phyloP scores from a whole-genome alignment of 2,888 invertebrate genomes.

The Tuta absoluta region DNA sequence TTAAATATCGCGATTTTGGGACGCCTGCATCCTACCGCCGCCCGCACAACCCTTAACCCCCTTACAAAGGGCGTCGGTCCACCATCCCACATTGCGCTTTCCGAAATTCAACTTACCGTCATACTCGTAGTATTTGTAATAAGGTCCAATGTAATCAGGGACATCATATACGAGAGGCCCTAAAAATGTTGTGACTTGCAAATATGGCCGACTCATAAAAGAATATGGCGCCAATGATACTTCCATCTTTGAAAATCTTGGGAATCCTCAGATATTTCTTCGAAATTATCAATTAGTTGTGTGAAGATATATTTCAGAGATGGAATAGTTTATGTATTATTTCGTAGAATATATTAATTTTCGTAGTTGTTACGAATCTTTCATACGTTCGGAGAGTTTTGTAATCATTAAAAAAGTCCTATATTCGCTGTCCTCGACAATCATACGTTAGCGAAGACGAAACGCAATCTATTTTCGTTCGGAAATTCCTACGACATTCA shows the following conservation, averaged over 20 bases:
- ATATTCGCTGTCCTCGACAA: not conserved
- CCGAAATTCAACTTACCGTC: constrained; percentile 60
- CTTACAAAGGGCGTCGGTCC: no score
- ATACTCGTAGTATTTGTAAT: constrained; percentile 69
- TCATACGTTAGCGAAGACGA: not conserved
- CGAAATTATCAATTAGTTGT: not conserved
- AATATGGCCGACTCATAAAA: constrained; percentile 51
- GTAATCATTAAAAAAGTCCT: not conserved
- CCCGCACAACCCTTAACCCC: no score
- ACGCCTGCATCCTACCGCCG: no score
- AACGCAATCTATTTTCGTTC: constrained; percentile 26
- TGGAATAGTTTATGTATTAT: not conserved
- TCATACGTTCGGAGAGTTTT: not conserved
- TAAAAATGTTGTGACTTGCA: constrained; percentile 59
- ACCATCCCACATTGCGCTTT: no score
- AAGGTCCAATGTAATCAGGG: constrained; percentile 59
- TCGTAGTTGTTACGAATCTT: not conserved
- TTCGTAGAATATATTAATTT: not conserved
- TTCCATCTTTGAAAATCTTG: constrained; percentile 57
- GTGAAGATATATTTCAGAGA: not conserved
- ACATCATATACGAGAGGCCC: constrained; percentile 58
- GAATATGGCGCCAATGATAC: constrained; percentile 52
- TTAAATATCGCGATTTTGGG: no score
- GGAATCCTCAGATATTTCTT: constrained; percentile 40
- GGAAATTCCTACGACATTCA: constrained; percentile 50